Conservation (phyloP, 2,888 invertebrate species). For the Adela reaumurella region DNA sequence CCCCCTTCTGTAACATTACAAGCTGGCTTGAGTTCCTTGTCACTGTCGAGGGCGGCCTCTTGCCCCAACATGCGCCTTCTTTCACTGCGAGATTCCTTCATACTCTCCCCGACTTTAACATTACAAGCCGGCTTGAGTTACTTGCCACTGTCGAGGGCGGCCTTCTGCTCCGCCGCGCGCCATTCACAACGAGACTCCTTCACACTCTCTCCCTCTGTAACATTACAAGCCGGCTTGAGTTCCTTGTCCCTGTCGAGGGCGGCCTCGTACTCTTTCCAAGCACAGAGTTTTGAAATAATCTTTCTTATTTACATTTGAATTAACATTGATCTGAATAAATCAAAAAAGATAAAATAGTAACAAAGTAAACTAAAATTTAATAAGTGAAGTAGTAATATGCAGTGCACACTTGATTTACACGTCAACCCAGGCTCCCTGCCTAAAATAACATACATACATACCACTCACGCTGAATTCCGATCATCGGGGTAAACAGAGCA, state of each 20-base stretch:
- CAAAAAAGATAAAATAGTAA: too few species aligned
- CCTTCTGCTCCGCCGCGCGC: conserved; percentile 1
- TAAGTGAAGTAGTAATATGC: too few species aligned
- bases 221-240: neutral
- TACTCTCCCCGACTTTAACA: neutral
- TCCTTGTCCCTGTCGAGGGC: neutral
- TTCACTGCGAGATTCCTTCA: neutral
- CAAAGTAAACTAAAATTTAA: too few species aligned
- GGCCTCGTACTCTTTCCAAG: conserved; percentile 1
- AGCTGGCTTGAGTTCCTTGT: neutral
- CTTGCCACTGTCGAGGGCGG: neutral
- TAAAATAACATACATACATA: too few species aligned
- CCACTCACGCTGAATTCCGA: too few species aligned
- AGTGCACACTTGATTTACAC: too few species aligned
- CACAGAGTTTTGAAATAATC: too few species aligned
- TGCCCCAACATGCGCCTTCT: conserved; percentile 1
- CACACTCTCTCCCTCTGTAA: conserved; percentile 3
- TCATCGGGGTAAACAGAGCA: too few species aligned
- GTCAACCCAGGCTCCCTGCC: too few species aligned
- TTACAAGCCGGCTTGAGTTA: too few species aligned
- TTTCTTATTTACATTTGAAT: too few species aligned
- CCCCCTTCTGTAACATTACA: neutral
- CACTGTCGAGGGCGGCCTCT: conserved; percentile 1
- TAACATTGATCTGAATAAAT: too few species aligned
- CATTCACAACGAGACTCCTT: conserved; percentile 10